Conservation (phyloP, 2,888 invertebrate genomes). For the Nycteola revayana region DNA sequence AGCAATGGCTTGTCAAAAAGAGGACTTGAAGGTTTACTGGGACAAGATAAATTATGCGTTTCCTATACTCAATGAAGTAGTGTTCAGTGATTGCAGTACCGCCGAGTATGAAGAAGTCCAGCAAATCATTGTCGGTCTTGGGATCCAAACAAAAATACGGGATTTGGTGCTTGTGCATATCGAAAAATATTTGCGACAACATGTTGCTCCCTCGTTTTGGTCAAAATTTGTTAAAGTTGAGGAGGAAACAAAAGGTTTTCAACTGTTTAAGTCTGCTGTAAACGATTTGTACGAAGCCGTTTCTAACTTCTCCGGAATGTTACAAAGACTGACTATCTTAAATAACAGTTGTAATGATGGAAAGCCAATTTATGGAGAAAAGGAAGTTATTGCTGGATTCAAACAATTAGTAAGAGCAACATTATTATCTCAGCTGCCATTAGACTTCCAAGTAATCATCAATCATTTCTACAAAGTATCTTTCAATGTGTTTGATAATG, state of each 20-base stretch:
- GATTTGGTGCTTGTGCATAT: conserved; percentile 71
- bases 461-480: conserved; percentile 90
- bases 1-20: conserved; percentile 53
- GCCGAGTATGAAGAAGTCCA: conserved; percentile 68
- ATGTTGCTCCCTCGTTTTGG: conserved; percentile 86
- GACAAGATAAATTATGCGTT: conserved; percentile 71
- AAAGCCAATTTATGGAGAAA: conserved; percentile 78
- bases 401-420: conserved; percentile 85
- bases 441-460: conserved; percentile 86
- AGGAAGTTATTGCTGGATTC: conserved; percentile 79
- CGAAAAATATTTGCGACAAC: conserved; percentile 83
- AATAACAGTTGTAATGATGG: conserved; percentile 65
- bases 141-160: conserved; percentile 64
- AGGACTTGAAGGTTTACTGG: conserved; percentile 66
- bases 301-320: conserved; percentile 76
- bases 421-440: conserved; percentile 86
- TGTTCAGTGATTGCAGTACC: conserved; percentile 59
- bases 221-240: conserved; percentile 79
- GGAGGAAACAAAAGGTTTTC: conserved; percentile 82
- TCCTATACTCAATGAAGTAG: conserved; percentile 66
- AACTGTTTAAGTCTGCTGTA: conserved; percentile 85
- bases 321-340: conserved; percentile 80
- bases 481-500: conserved; percentile 86
- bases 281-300: conserved; percentile 83
- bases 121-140: conserved; percentile 59